Conservation (phyloP, 2,888 invertebrate species). For the Phrixothrix hirtus region DNA sequence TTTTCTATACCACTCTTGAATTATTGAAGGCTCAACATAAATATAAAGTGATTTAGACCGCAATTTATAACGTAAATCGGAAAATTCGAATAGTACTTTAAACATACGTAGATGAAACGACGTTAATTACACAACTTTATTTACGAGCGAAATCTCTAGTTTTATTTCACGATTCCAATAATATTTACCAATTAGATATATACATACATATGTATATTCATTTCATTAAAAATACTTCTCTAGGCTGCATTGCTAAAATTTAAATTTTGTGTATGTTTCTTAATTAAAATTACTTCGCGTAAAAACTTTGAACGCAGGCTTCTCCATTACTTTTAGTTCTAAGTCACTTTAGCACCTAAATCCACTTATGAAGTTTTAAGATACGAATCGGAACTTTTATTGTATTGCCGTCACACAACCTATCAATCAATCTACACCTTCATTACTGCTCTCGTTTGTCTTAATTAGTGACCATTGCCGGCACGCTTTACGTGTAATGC, state of each 20-base stretch:
- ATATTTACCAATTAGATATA: too few relatives aligned
- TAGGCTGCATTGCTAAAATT: too few relatives aligned
- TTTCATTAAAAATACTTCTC: too few relatives aligned
- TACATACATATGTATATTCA: too few relatives aligned
- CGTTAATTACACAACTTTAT: constrained; percentile 22
- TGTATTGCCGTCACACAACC: constrained; percentile 30
- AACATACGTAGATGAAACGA: constrained; percentile 8
- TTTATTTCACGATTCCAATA: too few relatives aligned
- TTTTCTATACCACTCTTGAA: constrained; percentile 39
- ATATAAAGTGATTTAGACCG: constrained; percentile 35
- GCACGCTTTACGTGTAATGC: constrained; percentile 19
- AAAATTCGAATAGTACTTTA: constrained; percentile 13
- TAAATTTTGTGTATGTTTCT: too few relatives aligned
- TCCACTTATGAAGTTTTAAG: constrained; percentile 30
- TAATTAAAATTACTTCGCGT: constrained; percentile 1
- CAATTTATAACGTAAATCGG: constrained; percentile 26
- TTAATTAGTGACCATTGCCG: constrained; percentile 30
- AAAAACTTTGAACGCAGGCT: constrained; percentile 9
- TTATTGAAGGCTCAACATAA: constrained; percentile 40
- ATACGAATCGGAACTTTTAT: constrained; percentile 22
- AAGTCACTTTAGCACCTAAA: constrained; percentile 29
- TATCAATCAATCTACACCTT: constrained; percentile 36
- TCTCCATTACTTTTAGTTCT: constrained; percentile 19
- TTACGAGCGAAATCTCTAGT: constrained; percentile 8
- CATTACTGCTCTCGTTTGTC: constrained; percentile 34